Percentiles rank a stretch among this genome's conserved stretches.
Evolutionary conservation across 2,797 vertebrate genomes (phyloP).

Genomic region (Periophthalmus magnuspinnatus): DNA sequence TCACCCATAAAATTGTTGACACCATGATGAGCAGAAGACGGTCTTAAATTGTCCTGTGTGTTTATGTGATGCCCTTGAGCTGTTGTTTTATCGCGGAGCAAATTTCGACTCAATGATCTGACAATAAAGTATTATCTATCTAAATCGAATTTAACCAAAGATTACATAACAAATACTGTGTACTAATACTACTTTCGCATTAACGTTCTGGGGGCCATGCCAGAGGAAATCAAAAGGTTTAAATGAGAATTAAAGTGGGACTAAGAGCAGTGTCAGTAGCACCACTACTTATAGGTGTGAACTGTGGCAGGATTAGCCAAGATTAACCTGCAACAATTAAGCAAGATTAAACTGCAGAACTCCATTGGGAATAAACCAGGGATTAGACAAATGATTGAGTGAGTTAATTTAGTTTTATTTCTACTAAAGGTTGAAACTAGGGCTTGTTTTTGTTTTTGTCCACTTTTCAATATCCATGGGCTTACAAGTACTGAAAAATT

Average conservation of each 20-base stretch:
- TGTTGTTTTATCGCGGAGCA: too few relatives aligned
- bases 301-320: not conserved
- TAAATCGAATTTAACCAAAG: not conserved
- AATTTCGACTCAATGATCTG: too few relatives aligned
- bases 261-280: not conserved
- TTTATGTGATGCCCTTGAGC: too few relatives aligned
- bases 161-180: not conserved
- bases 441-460: too few relatives aligned
- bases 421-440: not conserved
- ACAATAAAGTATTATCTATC: too few relatives aligned
- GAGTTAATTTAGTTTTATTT: not conserved
- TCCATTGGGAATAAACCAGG: not conserved
- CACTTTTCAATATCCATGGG: not conserved
- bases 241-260: not conserved
- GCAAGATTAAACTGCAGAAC: not conserved
- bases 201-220: not conserved
- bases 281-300: not conserved
- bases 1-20: too few relatives aligned
- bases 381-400: not conserved
- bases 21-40: too few relatives aligned
- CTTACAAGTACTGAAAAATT: not conserved
- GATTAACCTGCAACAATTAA: not conserved
- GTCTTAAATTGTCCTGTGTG: too few relatives aligned
- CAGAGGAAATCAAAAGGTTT: not conserved
- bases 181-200: not conserved